phyloP scores from a whole-genome alignment of 2,797 vertebrate genomes.

The Phrynocephalus guinanensis region DNA sequence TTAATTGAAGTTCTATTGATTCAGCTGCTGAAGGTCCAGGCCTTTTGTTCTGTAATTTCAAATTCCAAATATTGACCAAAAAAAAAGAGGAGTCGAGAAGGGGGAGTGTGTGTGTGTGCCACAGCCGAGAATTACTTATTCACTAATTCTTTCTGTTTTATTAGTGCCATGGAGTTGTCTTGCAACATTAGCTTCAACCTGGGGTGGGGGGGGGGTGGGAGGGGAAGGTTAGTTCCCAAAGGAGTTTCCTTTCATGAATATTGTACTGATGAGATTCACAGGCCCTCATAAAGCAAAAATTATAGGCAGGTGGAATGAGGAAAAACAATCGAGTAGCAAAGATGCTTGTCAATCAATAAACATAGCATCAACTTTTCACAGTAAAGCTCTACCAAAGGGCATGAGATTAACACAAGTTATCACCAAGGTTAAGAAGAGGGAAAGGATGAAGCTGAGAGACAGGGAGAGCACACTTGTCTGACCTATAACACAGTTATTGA shows the following conservation, averaged over 20 bases:
- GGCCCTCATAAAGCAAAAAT: constrained; percentile 44
- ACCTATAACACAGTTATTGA: constrained; percentile 32
- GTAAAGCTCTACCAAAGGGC: constrained; percentile 55
- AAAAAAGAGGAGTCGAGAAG: not conserved
- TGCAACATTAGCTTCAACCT: constrained; percentile 66
- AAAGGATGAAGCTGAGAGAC: not conserved
- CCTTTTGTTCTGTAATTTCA: constrained; percentile 47
- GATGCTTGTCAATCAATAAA: constrained; percentile 69
- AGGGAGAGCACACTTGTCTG: constrained; percentile 9
- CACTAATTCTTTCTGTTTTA: constrained; percentile 65
- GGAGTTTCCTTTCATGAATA: constrained; percentile 67
- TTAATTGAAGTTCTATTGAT: constrained; percentile 46
- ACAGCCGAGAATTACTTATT: constrained; percentile 61
- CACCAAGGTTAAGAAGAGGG: not conserved
- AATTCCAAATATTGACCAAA: constrained; percentile 50
- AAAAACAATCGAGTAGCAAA: constrained; percentile 45
- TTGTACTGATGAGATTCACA: constrained; percentile 62
- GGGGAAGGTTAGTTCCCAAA: constrained; percentile 65
- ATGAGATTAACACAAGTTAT: constrained; percentile 60
- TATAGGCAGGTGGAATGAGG: constrained; percentile 55
- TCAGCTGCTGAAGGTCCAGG: constrained; percentile 31
- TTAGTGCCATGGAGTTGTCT: constrained; percentile 46
- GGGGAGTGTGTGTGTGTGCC: not conserved
- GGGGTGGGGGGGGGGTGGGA: constrained; percentile 51
- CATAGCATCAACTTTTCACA: constrained; percentile 63